phyloP scores from a whole-genome alignment of 2,113 vertebrate genomes.

The Anhinga anhinga region DNA sequence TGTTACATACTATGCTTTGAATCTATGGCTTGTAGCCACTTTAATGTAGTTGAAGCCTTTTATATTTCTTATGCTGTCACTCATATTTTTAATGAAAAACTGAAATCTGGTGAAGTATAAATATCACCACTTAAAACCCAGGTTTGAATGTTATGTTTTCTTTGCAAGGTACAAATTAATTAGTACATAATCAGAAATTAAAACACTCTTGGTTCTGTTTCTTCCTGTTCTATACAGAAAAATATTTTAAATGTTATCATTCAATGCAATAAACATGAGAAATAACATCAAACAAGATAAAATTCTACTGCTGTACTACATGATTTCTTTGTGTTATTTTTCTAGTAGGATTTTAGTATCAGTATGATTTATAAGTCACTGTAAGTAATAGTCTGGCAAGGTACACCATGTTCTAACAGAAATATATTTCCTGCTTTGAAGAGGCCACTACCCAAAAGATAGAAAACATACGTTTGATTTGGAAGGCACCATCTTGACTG shows the following conservation, averaged over 20 bases:
- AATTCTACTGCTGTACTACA: background rate
- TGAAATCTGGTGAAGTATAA: background rate
- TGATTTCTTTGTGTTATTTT: background rate
- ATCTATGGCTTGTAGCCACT: background rate
- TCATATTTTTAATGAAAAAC: background rate
- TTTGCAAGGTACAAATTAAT: background rate
- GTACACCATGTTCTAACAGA: background rate
- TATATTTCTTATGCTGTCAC: background rate
- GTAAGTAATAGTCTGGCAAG: background rate
- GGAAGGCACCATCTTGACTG: slow-evolving; percentile 6
- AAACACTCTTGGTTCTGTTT: background rate
- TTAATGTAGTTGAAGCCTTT: background rate
- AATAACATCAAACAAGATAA: background rate
- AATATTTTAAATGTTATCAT: background rate
- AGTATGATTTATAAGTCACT: background rate
- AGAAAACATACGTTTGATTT: slow-evolving; percentile 11
- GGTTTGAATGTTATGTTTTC: background rate
- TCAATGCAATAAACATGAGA: background rate
- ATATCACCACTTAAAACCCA: background rate
- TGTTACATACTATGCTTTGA: background rate
- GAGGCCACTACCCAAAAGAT: background rate
- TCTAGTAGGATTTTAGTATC: background rate
- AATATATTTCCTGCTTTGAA: background rate
- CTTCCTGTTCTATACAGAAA: background rate
- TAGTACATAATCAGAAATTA: background rate